Evolutionary conservation across 2,113 vertebrate genomes (phyloP).

Genomic region (Saguinus midas): DNA sequence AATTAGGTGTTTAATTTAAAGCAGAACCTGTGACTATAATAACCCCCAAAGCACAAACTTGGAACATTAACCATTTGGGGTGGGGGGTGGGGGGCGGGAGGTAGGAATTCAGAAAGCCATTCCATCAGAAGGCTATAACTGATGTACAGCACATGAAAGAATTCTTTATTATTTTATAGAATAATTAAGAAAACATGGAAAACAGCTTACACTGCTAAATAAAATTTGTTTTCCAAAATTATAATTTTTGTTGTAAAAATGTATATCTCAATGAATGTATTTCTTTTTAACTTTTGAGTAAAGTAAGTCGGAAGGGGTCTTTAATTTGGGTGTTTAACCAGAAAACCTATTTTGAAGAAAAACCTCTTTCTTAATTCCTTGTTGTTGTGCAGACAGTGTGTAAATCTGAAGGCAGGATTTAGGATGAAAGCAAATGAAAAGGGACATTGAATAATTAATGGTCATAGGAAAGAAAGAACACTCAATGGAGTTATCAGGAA

Average conservation of each 20-base stretch:
- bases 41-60: constrained; percentile 47
- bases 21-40: constrained; percentile 18
- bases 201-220: constrained; percentile 35
- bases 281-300: constrained; percentile 54
- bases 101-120: background rate
- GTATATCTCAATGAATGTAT: background rate
- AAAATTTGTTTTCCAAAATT: constrained; percentile 58
- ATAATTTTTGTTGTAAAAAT: background rate
- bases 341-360: constrained; percentile 39
- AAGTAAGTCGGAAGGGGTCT: background rate
- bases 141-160: constrained; percentile 25
- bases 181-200: constrained; percentile 44
- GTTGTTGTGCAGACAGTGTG: background rate
- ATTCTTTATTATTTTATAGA: constrained; percentile 56
- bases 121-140: background rate
- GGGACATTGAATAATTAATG: background rate
- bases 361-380: background rate
- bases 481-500: background rate
- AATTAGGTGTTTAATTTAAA: constrained; percentile 68
- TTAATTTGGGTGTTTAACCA: constrained; percentile 33
- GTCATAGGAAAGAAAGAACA: background rate
- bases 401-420: background rate
- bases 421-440: constrained; percentile 34
- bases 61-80: constrained; percentile 25
- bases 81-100: no score